Conservation (phyloP, 2,797 vertebrate genomes). For the Gephyroberyx darwinii region DNA sequence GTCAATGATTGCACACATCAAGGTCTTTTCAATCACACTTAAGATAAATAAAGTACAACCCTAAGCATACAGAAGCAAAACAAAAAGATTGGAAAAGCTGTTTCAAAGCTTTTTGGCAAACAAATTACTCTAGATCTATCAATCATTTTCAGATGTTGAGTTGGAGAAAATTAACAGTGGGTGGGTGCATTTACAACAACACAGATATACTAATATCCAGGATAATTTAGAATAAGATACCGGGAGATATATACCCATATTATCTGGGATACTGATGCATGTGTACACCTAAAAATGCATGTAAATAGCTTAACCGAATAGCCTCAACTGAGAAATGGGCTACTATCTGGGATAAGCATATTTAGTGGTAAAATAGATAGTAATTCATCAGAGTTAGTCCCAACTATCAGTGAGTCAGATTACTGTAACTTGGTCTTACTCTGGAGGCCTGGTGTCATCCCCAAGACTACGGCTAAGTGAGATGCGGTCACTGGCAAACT, state of each 20-base stretch:
- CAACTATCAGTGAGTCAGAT: not conserved
- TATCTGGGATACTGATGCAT: not conserved
- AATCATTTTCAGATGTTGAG: not conserved
- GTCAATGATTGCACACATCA: constrained; percentile 30
- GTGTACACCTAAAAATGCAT: not conserved
- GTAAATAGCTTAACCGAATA: too few species aligned
- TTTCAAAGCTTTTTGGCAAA: not conserved
- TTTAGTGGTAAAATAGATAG: constrained; percentile 25
- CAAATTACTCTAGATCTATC: not conserved
- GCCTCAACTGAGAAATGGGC: not conserved
- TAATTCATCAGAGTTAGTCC: not conserved
- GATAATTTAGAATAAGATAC: too few species aligned
- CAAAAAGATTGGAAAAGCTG: not conserved
- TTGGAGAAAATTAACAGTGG: not conserved
- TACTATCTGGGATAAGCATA: constrained; percentile 6
- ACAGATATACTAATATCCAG: not conserved
- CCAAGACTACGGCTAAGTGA: constrained; percentile 93
- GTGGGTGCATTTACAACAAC: not conserved
- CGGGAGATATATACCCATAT: not conserved
- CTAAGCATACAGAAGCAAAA: constrained; percentile 17
- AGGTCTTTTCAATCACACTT: not conserved
- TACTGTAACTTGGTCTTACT: constrained; percentile 83
- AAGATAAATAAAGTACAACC: constrained; percentile 4
- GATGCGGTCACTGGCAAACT: constrained; percentile 94
- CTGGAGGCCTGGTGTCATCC: constrained; percentile 90